Conservation (phyloP, 37 sponge, comb jelly and placozoan species). For the Sycon ciliatum region DNA sequence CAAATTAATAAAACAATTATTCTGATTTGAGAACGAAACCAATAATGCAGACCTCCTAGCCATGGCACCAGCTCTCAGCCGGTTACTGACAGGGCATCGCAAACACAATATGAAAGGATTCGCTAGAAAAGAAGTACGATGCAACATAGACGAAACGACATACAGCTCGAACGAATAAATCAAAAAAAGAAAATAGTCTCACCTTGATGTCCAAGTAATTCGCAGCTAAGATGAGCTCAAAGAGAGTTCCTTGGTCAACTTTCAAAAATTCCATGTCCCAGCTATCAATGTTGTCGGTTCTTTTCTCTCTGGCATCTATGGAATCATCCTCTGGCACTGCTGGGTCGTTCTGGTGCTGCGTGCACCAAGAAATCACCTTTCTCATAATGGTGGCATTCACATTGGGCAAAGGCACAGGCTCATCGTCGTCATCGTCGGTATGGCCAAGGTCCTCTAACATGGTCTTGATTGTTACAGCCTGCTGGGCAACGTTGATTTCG, state of each 20-base stretch:
- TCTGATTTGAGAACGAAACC: too few relatives aligned
- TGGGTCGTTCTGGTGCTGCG: conserved; percentile 79
- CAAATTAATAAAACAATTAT: too few relatives aligned
- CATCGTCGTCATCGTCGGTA: conserved; percentile 91
- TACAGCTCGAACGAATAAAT: too few relatives aligned
- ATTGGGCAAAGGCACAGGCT: conserved; percentile 92
- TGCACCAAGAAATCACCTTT: conserved; percentile 83
- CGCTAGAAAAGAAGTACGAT: too few relatives aligned
- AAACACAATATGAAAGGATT: too few relatives aligned
- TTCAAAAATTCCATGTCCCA: conserved; percentile 99
- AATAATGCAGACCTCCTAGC: too few relatives aligned
- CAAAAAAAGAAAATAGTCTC: too few relatives aligned
- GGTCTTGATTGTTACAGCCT: conserved; percentile 90
- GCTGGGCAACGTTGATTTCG: conserved; percentile 85
- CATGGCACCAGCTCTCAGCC: too few relatives aligned
- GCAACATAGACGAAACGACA: too few relatives aligned
- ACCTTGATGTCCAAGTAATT: conserved; percentile 99
- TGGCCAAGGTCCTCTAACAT: conserved; percentile 97
- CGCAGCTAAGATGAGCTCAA: conserved; percentile 96
- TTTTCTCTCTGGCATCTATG: conserved; percentile 97
- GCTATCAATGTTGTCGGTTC: conserved; percentile 94
- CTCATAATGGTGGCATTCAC: conserved; percentile 92
- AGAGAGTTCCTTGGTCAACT: conserved; percentile 97
- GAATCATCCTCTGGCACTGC: conserved; percentile 91
- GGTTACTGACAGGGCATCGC: too few relatives aligned